Percentiles rank a stretch among this genome's conserved stretches.
phyloP scores from a whole-genome alignment of 2,113 vertebrate species.

The Oophaga pumilio region DNA sequence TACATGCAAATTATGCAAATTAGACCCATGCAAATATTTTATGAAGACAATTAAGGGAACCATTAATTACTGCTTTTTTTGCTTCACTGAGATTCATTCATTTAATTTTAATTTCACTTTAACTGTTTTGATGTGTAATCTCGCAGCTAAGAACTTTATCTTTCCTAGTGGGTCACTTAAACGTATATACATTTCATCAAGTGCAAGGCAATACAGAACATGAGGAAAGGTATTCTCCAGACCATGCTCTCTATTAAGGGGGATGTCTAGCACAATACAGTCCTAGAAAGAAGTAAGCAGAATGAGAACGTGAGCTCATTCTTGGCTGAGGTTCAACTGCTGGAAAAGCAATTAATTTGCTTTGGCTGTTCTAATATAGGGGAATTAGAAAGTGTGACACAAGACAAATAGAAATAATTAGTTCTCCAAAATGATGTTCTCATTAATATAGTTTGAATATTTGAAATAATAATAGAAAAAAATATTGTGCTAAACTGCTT shows the following conservation, averaged over 20 bases:
- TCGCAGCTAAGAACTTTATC: conserved; percentile 98
- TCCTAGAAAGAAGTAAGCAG: conserved; percentile 86
- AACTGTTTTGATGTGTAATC: conserved; percentile 99
- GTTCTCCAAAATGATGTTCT: conserved; percentile 99
- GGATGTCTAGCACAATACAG: conserved; percentile 86
- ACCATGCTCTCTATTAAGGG: conserved; percentile 84
- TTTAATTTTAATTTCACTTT: conserved; percentile 99
- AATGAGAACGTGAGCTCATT: conserved; percentile 90
- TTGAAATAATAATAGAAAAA: conserved; percentile 89
- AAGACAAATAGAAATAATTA: conserved; percentile 99
- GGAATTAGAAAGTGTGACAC: conserved; percentile 99
- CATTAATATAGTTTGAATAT: conserved; percentile 92
- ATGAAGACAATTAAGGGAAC: conserved; percentile 99
- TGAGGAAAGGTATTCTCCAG: conserved; percentile 82
- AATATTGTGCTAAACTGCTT: conserved; percentile 84
- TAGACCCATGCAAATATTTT: conserved; percentile 99
- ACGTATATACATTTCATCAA: conserved; percentile 91
- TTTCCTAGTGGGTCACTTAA: conserved; percentile 94
- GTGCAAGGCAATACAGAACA: conserved; percentile 81
- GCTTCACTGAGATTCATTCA: conserved; percentile 99
- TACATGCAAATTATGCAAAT: conserved; percentile 99
- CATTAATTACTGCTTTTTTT: conserved; percentile 99
- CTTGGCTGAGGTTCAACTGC: conserved; percentile 98
- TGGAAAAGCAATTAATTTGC: conserved; percentile 99
- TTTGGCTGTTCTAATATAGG: conserved; percentile 99